Conservation (phyloP, 2,113 vertebrate species). For the Rostratula benghalensis region DNA sequence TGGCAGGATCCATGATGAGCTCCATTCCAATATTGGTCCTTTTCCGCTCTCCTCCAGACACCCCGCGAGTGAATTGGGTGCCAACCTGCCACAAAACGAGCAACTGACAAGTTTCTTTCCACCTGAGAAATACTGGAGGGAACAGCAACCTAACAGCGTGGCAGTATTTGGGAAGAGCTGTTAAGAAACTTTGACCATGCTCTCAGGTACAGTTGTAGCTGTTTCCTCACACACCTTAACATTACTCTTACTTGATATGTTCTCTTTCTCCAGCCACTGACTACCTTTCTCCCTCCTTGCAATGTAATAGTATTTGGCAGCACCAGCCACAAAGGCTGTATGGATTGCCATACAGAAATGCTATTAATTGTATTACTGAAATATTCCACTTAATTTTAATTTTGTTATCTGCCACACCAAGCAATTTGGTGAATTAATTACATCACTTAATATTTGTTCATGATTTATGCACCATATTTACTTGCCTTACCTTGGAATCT, state of each 20-base stretch:
- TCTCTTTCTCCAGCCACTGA: background rate
- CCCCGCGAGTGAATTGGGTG: constrained; percentile 86
- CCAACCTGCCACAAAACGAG: constrained; percentile 81
- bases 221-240: background rate
- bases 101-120: background rate
- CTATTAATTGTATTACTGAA: background rate
- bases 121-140: background rate
- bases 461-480: background rate
- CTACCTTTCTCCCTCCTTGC: background rate
- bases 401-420: background rate
- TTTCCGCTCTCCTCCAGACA: constrained; percentile 94
- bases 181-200: background rate
- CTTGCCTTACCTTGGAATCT: constrained; percentile 83
- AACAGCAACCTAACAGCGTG: background rate
- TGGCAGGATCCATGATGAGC: constrained; percentile 87
- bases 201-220: background rate
- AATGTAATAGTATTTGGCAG: background rate
- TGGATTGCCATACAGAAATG: background rate
- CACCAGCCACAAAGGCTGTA: background rate
- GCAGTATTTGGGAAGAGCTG: background rate
- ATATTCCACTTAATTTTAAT: background rate
- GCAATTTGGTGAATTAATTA: background rate
- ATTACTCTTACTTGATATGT: background rate
- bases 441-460: background rate
- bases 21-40: constrained; percentile 96